A percentile compares a stretch with the other conserved stretches of the same genome.
Evolutionary conservation across 2,113 vertebrate species (phyloP).

Genomic region (Dicaeum eximium): DNA sequence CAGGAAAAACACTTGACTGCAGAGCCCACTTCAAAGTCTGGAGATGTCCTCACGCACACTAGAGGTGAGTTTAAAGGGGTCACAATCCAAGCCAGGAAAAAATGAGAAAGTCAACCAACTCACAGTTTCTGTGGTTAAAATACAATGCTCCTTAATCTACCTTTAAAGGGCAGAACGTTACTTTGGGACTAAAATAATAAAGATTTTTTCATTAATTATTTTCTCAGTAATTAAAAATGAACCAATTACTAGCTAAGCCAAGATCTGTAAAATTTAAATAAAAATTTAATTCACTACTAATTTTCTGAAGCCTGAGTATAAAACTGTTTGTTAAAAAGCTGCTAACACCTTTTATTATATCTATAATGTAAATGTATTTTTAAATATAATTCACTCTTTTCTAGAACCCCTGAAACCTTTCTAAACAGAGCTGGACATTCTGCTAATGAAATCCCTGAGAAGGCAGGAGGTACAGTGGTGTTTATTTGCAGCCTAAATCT

Average conservation of each 20-base stretch:
- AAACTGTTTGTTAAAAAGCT: neutral
- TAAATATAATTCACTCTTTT: neutral
- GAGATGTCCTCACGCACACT: neutral
- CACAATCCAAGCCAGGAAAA: neutral
- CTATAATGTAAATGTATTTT: neutral
- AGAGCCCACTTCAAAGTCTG: neutral
- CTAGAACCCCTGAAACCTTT: neutral
- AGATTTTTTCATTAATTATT: neutral
- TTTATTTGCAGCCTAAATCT: neutral
- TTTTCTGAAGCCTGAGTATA: neutral
- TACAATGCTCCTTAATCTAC: neutral
- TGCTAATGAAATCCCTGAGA: neutral
- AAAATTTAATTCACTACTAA: neutral
- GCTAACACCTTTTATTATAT: neutral
- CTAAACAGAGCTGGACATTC: neutral
- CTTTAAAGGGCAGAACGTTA: neutral
- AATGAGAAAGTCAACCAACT: neutral
- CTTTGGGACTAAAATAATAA: neutral
- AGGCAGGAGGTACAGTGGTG: neutral
- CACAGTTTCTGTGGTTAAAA: neutral
- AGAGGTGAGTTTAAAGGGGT: neutral
- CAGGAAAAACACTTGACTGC: neutral
- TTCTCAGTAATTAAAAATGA: slow-evolving; percentile 28
- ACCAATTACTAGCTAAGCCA: neutral
- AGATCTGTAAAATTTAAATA: neutral